These are phyloP conservation scores for Lucilia cuprina DNA, from an alignment of 1,140 invertebrate genomes.

Conservation along the genomic window DNA sequence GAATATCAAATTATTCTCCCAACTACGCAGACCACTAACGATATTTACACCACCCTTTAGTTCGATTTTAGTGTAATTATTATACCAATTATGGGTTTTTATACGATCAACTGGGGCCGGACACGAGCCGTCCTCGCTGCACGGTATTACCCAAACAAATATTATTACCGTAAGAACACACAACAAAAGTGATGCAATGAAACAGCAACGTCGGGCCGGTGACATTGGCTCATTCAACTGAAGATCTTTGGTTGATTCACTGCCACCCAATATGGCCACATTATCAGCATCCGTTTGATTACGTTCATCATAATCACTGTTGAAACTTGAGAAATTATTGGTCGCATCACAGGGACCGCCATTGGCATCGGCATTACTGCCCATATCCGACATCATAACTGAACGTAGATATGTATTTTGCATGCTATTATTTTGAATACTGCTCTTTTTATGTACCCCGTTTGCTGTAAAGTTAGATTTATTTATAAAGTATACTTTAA, in stretches of 20 bases:
- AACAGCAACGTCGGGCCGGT: constrained; percentile 69
- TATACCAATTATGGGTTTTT: constrained; percentile 73
- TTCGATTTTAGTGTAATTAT: constrained; percentile 75
- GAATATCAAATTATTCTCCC: constrained; percentile 73
- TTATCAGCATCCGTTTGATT: constrained; percentile 50
- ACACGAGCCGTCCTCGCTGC: constrained; percentile 71
- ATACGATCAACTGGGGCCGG: constrained; percentile 64
- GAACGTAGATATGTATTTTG: constrained; percentile 57
- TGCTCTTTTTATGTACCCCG: constrained; percentile 28
- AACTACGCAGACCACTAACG: constrained; percentile 68
- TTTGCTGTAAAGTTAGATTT: constrained; percentile 17
- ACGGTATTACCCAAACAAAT: constrained; percentile 79
- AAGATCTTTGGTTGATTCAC: constrained; percentile 43
- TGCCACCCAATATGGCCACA: constrained; percentile 55
- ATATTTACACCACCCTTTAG: constrained; percentile 75
- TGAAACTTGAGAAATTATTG: constrained; percentile 56
- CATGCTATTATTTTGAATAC: constrained; percentile 55
- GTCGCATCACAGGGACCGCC: constrained; percentile 38
- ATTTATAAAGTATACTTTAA: too few species aligned
- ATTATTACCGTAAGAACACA: constrained; percentile 74
- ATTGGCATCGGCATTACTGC: constrained; percentile 47
- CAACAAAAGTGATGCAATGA: constrained; percentile 72
- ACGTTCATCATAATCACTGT: constrained; percentile 54
- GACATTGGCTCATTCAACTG: constrained; percentile 66
- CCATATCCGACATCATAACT: constrained; percentile 66